phyloP scores from a whole-genome alignment of 1,140 invertebrate species.

The Hylaeus volcanicus region DNA sequence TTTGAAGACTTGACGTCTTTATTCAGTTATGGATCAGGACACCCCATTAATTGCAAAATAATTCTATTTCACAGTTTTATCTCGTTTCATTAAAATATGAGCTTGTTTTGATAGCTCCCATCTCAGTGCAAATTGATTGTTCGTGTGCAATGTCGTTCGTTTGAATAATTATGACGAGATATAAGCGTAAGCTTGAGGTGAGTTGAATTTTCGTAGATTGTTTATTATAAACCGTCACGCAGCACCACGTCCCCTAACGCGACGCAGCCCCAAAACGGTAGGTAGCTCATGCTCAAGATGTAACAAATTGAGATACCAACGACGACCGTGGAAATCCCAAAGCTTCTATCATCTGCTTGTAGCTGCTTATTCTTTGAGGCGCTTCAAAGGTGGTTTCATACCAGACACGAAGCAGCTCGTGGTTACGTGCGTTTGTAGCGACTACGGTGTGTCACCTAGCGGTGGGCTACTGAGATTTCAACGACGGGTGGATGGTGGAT shows the following conservation, averaged over 20 bases:
- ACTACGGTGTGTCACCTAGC: constrained; percentile 16
- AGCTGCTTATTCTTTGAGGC: background rate
- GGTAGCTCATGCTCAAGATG: too few species aligned
- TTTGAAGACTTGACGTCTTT: too few species aligned
- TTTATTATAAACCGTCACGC: too few species aligned
- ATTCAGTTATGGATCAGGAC: too few species aligned
- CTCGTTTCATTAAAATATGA: background rate
- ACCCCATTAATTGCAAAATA: too few species aligned
- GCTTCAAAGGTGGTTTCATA: constrained; percentile 19
- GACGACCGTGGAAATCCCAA: too few species aligned
- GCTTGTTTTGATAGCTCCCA: background rate
- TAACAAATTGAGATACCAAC: too few species aligned
- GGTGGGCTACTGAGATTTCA: background rate
- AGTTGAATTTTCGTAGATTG: too few species aligned
- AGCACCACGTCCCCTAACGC: too few species aligned
- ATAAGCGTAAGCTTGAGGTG: background rate
- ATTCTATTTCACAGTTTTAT: background rate
- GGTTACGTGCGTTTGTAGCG: background rate
- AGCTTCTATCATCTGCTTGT: too few species aligned
- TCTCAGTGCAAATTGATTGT: background rate
- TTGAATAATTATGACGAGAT: background rate
- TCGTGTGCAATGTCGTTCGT: background rate
- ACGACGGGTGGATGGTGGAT: background rate
- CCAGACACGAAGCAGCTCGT: constrained; percentile 5
- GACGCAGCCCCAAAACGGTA: too few species aligned